Conservation (phyloP, 2,113 vertebrate species). For the Macrotis lagotis region DNA sequence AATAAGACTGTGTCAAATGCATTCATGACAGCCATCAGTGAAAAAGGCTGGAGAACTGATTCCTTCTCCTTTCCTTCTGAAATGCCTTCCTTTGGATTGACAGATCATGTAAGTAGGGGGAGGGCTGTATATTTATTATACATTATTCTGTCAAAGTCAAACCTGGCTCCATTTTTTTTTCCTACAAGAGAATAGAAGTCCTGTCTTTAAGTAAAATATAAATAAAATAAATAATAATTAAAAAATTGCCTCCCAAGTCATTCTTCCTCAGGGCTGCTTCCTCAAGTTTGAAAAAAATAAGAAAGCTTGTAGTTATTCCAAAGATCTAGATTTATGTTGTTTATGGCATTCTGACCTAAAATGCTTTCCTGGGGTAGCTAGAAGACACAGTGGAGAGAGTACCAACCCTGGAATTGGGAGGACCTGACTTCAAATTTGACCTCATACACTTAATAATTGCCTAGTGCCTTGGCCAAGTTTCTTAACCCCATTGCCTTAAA, state of each 20-base stretch:
- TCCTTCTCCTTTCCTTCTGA: constrained; percentile 36
- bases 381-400: no score
- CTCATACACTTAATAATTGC: no score
- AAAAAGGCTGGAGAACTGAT: constrained; percentile 63
- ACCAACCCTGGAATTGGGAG: no score
- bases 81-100: constrained; percentile 8
- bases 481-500: no score
- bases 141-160: neutral
- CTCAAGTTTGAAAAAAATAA: neutral
- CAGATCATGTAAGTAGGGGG: constrained; percentile 73
- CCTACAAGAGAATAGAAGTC: neutral
- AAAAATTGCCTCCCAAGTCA: neutral
- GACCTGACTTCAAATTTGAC: no score
- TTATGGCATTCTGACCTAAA: neutral
- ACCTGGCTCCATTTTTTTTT: neutral
- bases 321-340: neutral
- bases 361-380: no score
- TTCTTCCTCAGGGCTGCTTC: neutral
- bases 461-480: no score
- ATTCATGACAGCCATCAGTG: constrained; percentile 68
- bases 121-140: neutral
- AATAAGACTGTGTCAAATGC: constrained; percentile 50
- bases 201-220: neutral
- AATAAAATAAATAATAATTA: neutral
- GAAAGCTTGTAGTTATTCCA: neutral